These are phyloP conservation scores for Hyposmocoma kahamanoa DNA, from an alignment of 1,140 invertebrate species.

Conservation along the genomic window DNA sequence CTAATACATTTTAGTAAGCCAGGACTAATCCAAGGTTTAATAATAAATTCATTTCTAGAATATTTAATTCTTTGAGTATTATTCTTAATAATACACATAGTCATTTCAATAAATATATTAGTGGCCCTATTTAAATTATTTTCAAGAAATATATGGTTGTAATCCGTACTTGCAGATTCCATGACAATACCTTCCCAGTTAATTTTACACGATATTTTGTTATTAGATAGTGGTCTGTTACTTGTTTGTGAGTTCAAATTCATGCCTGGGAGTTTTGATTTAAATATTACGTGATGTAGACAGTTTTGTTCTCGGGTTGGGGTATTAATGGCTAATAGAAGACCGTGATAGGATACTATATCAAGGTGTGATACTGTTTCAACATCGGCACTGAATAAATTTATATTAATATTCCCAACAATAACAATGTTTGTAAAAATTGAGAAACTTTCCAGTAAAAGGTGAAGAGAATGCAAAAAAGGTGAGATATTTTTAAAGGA, in stretches of 20 bases:
- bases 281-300: constrained; percentile 12
- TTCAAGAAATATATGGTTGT: not conserved
- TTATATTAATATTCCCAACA: constrained; percentile 14
- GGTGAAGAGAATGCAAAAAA: not conserved
- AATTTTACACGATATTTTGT: not conserved
- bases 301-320: constrained; percentile 7
- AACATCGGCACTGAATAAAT: not conserved
- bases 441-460: not conserved
- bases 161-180: not conserved
- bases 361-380: constrained; percentile 3
- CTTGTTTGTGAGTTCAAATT: not conserved
- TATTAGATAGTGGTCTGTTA: not conserved
- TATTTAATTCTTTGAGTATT: not conserved
- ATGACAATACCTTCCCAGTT: not conserved
- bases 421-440: constrained; percentile 6
- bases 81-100: not conserved
- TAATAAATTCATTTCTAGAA: not conserved
- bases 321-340: constrained; percentile 1
- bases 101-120: not conserved
- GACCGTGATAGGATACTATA: constrained; percentile 5
- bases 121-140: not conserved
- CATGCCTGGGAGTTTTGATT: not conserved
- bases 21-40: constrained; percentile 15
- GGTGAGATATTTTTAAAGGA: not conserved
- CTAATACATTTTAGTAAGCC: constrained; percentile 16